Evolutionary conservation across 2,888 invertebrate species (phyloP).

Genomic region (Dryomyza anilis): DNA sequence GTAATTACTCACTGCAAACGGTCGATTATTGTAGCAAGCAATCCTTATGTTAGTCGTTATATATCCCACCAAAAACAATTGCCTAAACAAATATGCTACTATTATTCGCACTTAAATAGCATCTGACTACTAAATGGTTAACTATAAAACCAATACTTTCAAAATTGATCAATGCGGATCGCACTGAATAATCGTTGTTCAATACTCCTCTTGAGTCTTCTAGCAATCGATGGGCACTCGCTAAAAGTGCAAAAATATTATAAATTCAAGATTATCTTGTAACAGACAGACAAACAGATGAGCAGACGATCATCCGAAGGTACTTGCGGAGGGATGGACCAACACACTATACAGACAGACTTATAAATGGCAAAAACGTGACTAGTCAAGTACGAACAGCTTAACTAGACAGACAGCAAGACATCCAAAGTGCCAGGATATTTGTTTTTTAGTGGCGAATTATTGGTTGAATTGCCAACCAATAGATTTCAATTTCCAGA

Average conservation of each 20-base stretch:
- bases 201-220: background rate
- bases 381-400: slow-evolving; percentile 29
- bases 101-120: slow-evolving; percentile 8
- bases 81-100: too few species aligned
- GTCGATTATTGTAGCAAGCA: too few species aligned
- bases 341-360: too few species aligned
- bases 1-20: too few species aligned
- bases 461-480: slow-evolving; percentile 9
- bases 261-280: slow-evolving; percentile 14
- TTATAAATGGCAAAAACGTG: slow-evolving; percentile 43
- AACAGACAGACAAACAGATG: slow-evolving; percentile 25
- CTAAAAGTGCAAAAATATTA: slow-evolving; percentile 14
- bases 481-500: slow-evolving; percentile 20
- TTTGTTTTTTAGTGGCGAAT: slow-evolving; percentile 17
- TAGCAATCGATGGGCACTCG: background rate
- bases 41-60: too few species aligned
- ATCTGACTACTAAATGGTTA: slow-evolving; percentile 1
- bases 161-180: slow-evolving; percentile 15
- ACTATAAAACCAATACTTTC: background rate
- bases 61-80: too few species aligned
- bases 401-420: slow-evolving; percentile 11
- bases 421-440: slow-evolving; percentile 21
- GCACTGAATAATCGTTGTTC: slow-evolving; percentile 10
- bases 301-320: background rate
- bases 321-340: slow-evolving; percentile 14